phyloP scores from a whole-genome alignment of 2,888 invertebrate genomes.

The Drosophila demipolita region DNA sequence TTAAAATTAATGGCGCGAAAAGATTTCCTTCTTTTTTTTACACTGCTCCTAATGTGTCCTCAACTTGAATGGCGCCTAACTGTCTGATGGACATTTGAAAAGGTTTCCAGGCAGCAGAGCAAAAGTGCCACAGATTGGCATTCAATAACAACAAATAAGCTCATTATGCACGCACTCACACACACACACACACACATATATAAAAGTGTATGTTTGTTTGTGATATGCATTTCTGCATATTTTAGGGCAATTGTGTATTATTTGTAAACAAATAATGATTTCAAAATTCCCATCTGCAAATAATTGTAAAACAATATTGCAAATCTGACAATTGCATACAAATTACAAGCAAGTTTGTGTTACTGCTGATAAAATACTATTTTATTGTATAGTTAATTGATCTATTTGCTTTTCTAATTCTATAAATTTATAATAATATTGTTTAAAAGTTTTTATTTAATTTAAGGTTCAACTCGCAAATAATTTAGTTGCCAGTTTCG shows the following conservation, averaged over 20 bases:
- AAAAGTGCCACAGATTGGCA: slow-evolving; percentile 32
- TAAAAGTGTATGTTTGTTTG: neutral
- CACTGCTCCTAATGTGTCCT: slow-evolving; percentile 68
- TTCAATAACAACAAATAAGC: slow-evolving; percentile 29
- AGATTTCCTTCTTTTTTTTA: slow-evolving; percentile 35
- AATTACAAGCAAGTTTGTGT: neutral
- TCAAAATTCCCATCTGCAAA: neutral
- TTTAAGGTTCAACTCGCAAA: too few relatives aligned
- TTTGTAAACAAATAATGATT: neutral
- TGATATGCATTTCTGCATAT: neutral
- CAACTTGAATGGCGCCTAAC: slow-evolving; percentile 58
- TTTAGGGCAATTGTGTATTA: neutral
- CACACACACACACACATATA: neutral
- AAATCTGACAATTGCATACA: neutral
- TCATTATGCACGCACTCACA: slow-evolving; percentile 24
- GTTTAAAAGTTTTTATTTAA: too few relatives aligned
- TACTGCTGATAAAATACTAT: neutral
- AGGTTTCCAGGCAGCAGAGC: slow-evolving; percentile 28
- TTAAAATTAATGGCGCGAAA: slow-evolving; percentile 79
- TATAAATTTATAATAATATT: too few relatives aligned
- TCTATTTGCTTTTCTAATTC: too few relatives aligned
- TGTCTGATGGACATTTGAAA: slow-evolving; percentile 35
- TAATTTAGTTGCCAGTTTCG: neutral
- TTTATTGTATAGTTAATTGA: neutral
- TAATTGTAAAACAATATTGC: neutral